Evolutionary conservation across 2,113 vertebrate species (phyloP).

Genomic region (Ophiodon elongatus): DNA sequence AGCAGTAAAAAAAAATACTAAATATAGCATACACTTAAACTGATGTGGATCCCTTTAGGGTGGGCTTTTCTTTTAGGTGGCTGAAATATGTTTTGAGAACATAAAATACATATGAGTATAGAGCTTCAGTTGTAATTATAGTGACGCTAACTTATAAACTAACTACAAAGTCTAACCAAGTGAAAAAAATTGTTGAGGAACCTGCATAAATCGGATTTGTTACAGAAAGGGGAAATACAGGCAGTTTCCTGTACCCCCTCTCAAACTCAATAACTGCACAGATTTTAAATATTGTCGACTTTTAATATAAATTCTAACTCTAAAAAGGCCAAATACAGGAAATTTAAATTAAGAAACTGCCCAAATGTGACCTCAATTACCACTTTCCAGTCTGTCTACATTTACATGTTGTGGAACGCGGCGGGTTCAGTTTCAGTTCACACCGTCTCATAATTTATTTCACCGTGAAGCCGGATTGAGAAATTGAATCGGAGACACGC

Average conservation of each 20-base stretch:
- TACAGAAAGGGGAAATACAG: background rate
- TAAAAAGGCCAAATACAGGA: background rate
- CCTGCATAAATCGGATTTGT: background rate
- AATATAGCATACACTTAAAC: too few relatives aligned
- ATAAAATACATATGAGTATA: background rate
- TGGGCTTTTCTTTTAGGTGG: too few relatives aligned
- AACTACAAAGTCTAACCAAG: background rate
- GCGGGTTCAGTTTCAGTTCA: conserved; percentile 43
- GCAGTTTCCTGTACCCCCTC: background rate
- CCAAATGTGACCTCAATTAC: conserved; percentile 16
- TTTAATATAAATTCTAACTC: background rate
- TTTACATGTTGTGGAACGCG: conserved; percentile 1
- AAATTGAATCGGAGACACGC: conserved; percentile 10
- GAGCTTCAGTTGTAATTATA: background rate
- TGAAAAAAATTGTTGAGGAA: background rate
- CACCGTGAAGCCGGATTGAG: background rate
- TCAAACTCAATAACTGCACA: background rate
- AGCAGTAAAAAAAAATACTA: too few relatives aligned
- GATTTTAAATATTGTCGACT: background rate
- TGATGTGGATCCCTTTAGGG: too few relatives aligned
- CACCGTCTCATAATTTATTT: conserved; percentile 29
- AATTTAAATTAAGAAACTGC: background rate
- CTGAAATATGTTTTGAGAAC: too few relatives aligned
- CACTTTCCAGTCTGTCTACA: background rate
- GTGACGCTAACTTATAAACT: background rate